Base-by-base conservation (phyloP, 2,888 invertebrate species). In the Drosophila pseudotakahashii region DNA sequence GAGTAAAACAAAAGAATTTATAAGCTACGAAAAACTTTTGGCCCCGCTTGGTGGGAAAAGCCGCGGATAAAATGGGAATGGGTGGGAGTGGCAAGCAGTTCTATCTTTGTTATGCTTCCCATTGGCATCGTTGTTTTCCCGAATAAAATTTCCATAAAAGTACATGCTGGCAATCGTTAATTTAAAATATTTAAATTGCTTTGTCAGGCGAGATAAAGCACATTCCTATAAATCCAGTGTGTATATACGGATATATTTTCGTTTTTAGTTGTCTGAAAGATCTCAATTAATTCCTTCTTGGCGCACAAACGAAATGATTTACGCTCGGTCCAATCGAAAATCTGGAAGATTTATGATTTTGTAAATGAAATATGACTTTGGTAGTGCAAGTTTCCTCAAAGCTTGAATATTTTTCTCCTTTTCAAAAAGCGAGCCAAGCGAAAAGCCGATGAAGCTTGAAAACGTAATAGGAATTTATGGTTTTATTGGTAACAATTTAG, bases 91-190 rank as follows among this genome's bases (percentile, higher is more conserved):
- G 39, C 47, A 48, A 32, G 52, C 48, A 47, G 62, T 86, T 50
- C 47, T 78, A 53, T 76, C 71, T 61, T 66, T 85, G 72, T 85
- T 72, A 85, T 88, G 74, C 61, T 70, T 83, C 86, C 86, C 83
- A 75, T 61, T 76, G 83, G 88, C 63, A 71, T 78, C 73, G 79
- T 77, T 70, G 78, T 73, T 66, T 70, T 62, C 30, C 42, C 41
- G 63, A 88, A 82, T 83, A 81, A 76, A 82, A 79, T 82, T 75
- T 81, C 70, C 70, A 88, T 81, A 88, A 88, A 73, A 67, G 71
- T 83, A 67, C 60, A 55, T 59, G 72, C 70, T 66, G 26, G 41
- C 52, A 58, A 66, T 74, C 71, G 67, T 73, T 84, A 64, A 64
- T 76, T 66, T 39, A n/a, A 64, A 79, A 79, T 72, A 68, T 74